These are phyloP conservation scores for Anser cygnoides DNA, from an alignment of 2,113 vertebrate species.

Conservation along the genomic window DNA sequence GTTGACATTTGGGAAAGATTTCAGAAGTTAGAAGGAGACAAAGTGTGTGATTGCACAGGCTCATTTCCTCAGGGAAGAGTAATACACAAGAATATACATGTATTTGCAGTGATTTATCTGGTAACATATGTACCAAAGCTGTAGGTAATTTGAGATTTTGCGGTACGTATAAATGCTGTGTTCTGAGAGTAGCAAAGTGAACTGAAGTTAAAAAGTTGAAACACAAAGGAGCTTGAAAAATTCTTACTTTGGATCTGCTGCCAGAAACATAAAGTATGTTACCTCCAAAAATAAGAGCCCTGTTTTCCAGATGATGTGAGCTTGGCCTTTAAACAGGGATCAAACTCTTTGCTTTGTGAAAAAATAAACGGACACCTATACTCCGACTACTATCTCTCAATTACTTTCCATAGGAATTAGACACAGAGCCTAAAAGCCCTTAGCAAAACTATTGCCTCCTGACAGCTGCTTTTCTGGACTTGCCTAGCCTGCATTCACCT, in stretches of 20 bases:
- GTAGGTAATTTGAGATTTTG: conserved; percentile 62
- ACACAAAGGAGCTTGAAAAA: conserved; percentile 31
- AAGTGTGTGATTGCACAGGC: conserved; percentile 4
- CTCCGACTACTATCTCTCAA: neutral
- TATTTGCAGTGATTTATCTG: conserved; percentile 61
- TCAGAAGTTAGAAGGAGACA: conserved; percentile 16
- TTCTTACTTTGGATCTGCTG: conserved; percentile 26
- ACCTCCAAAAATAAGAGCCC: neutral
- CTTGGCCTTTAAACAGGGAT: conserved; percentile 12
- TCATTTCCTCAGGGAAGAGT: conserved; percentile 54
- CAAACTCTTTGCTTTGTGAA: neutral
- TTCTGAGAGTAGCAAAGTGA: conserved; percentile 36
- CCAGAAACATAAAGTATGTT: conserved; percentile 32
- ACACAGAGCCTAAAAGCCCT: neutral
- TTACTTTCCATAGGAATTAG: neutral
- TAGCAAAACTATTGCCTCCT: neutral
- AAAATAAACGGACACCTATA: neutral
- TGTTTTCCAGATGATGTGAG: conserved; percentile 19
- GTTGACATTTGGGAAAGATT: conserved; percentile 32
- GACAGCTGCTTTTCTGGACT: neutral
- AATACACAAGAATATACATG: conserved; percentile 8
- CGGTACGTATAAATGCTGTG: neutral
- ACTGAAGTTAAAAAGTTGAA: conserved; percentile 23
- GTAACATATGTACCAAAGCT: conserved; percentile 57
- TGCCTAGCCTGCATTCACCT: neutral